These are phyloP conservation scores for Catharus bicknelli DNA, from an alignment of 2,113 vertebrate genomes.

Conservation along the genomic window DNA sequence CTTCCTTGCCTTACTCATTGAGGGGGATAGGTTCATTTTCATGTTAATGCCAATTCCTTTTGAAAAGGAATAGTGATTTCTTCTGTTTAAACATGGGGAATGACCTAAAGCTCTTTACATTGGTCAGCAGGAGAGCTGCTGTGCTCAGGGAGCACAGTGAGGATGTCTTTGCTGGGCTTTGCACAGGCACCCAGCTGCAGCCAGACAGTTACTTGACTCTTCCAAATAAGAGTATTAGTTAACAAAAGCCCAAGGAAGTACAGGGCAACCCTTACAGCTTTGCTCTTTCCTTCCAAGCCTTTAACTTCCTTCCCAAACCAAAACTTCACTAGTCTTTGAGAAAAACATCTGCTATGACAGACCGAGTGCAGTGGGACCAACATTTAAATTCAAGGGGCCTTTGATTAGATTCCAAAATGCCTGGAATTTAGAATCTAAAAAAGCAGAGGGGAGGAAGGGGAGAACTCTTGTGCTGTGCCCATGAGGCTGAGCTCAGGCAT, in stretches of 20 bases:
- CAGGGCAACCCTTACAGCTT: not conserved
- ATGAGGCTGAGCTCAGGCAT: not conserved
- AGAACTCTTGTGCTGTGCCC: not conserved
- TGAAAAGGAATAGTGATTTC: not conserved
- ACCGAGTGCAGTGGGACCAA: not conserved
- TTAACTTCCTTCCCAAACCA: not conserved
- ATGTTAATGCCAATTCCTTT: not conserved
- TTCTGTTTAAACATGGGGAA: not conserved
- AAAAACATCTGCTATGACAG: not conserved
- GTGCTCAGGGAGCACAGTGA: not conserved
- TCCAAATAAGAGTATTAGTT: not conserved
- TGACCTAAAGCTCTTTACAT: fast-evolving
- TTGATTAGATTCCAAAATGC: not conserved
- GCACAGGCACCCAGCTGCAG: not conserved
- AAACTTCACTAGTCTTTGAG: not conserved
- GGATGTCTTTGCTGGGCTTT: not conserved
- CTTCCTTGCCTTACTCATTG: not conserved
- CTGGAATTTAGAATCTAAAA: not conserved
- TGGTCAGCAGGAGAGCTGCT: not conserved
- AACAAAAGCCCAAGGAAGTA: not conserved
- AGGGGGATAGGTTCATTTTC: not conserved
- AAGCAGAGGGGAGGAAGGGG: not conserved
- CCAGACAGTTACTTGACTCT: not conserved
- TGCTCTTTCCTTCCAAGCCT: not conserved
- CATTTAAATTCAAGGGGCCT: not conserved